A percentile compares a stretch with the other conserved stretches of the same genome.
Conservation (phyloP, 1,140 invertebrate genomes). For the Sesamia nonagrioides region DNA sequence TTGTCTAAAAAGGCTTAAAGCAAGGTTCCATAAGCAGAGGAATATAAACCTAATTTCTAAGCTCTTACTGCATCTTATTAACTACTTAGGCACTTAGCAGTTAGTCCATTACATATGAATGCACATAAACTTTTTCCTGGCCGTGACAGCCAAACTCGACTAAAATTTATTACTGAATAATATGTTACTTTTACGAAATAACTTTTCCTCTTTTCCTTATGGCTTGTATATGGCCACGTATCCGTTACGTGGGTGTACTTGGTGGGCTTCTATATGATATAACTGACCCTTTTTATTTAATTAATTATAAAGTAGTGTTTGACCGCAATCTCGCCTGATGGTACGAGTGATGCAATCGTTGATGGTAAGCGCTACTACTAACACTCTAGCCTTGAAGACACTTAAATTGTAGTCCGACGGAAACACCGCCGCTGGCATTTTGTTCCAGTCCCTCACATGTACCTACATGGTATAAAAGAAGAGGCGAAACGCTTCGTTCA, state of each 20-base stretch:
- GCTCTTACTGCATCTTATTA: not conserved
- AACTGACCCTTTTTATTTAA: not conserved
- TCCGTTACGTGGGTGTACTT: not conserved
- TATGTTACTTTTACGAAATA: constrained; percentile 12
- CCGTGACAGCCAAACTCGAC: not conserved
- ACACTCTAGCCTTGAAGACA: too few relatives aligned
- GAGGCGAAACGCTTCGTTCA: too few relatives aligned
- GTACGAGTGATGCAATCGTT: too few relatives aligned
- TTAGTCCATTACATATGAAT: constrained; percentile 8
- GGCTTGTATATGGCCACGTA: not conserved
- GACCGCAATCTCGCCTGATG: too few relatives aligned
- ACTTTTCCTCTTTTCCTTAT: not conserved
- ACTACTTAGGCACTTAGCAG: not conserved
- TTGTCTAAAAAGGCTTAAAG: too few relatives aligned
- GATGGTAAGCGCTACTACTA: too few relatives aligned
- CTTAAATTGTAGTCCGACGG: too few relatives aligned
- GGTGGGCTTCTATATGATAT: not conserved
- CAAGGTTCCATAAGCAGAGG: not conserved
- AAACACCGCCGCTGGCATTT: too few relatives aligned
- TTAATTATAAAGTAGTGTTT: too few relatives aligned
- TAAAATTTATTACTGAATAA: constrained; percentile 13
- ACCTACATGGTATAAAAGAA: too few relatives aligned
- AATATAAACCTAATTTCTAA: not conserved
- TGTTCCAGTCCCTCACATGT: too few relatives aligned
- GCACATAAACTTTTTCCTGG: constrained; percentile 1